Conservation (phyloP, 92 coral and sea anemone genomes). For the Siderastrea siderea region DNA sequence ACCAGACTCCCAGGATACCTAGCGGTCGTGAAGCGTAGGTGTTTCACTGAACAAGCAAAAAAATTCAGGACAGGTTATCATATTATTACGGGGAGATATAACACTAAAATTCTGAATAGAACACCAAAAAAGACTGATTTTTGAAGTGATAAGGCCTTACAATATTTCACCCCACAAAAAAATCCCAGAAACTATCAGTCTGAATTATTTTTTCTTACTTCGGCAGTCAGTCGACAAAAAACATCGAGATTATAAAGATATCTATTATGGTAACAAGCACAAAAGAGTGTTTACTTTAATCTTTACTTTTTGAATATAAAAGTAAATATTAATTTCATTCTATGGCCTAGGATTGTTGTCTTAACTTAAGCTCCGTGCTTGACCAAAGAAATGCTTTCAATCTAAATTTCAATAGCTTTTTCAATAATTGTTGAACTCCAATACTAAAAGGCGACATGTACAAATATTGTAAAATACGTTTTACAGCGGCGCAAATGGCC, state of each 20-base stretch:
- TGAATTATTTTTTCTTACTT: background rate
- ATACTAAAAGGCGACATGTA: background rate
- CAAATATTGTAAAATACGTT: background rate
- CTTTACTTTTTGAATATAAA: background rate
- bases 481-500: background rate
- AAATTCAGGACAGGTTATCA: conserved; percentile 1
- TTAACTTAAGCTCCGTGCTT: conserved; percentile 13
- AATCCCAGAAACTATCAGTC: background rate
- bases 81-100: background rate
- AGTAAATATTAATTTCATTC: conserved; percentile 45
- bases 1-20: conserved; percentile 45
- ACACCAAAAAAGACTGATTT: background rate
- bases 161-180: background rate
- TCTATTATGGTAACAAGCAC: background rate
- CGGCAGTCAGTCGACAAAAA: background rate
- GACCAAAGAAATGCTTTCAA: background rate
- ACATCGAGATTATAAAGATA: background rate
- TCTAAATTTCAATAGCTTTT: conserved; percentile 17
- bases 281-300: conserved; percentile 27
- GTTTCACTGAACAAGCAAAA: background rate
- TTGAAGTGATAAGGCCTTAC: background rate
- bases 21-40: conserved; percentile 46
- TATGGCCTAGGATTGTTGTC: conserved; percentile 16
- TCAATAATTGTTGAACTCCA: background rate
- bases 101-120: conserved; percentile 1